Conservation (phyloP, 2,888 invertebrate species). For the Caenorhabditis auriculariae region DNA sequence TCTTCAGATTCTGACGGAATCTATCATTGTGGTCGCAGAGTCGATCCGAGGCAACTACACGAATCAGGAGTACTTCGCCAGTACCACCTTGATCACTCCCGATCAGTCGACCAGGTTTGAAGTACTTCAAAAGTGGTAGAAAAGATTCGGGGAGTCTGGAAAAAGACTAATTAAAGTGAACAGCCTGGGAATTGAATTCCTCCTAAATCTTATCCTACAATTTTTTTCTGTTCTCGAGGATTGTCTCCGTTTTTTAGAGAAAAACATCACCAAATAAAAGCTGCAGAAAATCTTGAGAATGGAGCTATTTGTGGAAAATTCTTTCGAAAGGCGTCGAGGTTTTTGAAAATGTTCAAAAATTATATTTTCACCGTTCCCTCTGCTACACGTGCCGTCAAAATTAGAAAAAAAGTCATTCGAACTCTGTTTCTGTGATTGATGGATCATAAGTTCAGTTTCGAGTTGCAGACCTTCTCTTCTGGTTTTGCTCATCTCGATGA, state of each 20-base stretch:
- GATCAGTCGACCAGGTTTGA: slow-evolving; percentile 37
- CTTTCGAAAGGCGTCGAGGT: no score
- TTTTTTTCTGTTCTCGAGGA: slow-evolving; percentile 1
- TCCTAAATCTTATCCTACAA: not conserved
- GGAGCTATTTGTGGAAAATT: no score
- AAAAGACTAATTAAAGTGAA: not conserved
- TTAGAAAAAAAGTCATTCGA: no score
- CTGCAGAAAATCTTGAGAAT: no score
- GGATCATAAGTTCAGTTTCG: not conserved
- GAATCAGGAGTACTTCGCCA: slow-evolving; percentile 87
- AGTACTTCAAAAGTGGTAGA: no score
- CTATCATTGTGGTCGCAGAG: slow-evolving; percentile 87
- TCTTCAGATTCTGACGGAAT: slow-evolving; percentile 65
- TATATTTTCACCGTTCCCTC: no score
- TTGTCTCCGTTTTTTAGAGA: not conserved
- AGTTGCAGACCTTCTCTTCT: slow-evolving; percentile 81
- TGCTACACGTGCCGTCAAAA: no score
- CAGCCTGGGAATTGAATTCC: no score
- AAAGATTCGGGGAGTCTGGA: slow-evolving; percentile 8
- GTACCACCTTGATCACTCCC: slow-evolving; percentile 60
- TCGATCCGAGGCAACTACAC: slow-evolving; percentile 84
- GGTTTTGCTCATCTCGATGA: slow-evolving; percentile 94
- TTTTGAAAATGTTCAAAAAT: no score
- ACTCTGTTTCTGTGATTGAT: no score
- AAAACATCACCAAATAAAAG: no score